A percentile compares a stretch with the other conserved stretches of the same genome.
These are phyloP conservation scores for Steinernema scapterisci DNA, from an alignment of 2,888 invertebrate species.

Conservation along the genomic window DNA sequence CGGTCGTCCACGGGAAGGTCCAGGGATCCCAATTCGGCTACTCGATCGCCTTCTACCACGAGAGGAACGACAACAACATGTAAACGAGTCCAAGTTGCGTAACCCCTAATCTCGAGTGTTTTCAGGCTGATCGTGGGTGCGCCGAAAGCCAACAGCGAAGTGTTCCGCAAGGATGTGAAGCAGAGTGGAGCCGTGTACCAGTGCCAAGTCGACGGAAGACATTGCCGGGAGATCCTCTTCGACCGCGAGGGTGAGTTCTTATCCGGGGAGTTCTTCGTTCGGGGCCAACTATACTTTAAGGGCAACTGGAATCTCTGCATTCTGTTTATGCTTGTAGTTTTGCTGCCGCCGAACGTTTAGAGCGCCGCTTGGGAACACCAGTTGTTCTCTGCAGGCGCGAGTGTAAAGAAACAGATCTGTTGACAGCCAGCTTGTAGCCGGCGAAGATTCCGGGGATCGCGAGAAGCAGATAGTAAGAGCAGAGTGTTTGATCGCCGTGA, in stretches of 20 bases:
- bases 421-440: too few species aligned
- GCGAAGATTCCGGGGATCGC: too few species aligned
- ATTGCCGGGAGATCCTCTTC: conserved; percentile 72
- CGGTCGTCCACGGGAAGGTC: conserved; percentile 71
- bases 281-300: too few species aligned
- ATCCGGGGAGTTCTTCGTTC: neutral
- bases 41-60: conserved; percentile 74
- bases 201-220: conserved; percentile 72
- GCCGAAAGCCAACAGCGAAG: conserved; percentile 75
- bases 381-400: too few species aligned
- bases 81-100: conserved; percentile 6
- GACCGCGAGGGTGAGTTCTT: conserved; percentile 73
- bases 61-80: conserved; percentile 1
- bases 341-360: neutral
- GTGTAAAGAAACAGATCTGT: too few species aligned
- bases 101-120: conserved; percentile 11
- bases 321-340: too few species aligned
- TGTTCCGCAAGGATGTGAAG: conserved; percentile 73
- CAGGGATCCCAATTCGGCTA: conserved; percentile 76
- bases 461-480: too few species aligned
- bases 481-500: too few species aligned
- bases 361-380: too few species aligned
- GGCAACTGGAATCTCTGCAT: too few species aligned
- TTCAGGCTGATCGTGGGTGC: conserved; percentile 87
- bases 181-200: conserved; percentile 85